Percentiles rank a stretch among this genome's conserved stretches.
These are phyloP conservation scores for Catamblyrhynchus diadema DNA, from an alignment of 2,797 vertebrate species.

Conservation along the genomic window DNA sequence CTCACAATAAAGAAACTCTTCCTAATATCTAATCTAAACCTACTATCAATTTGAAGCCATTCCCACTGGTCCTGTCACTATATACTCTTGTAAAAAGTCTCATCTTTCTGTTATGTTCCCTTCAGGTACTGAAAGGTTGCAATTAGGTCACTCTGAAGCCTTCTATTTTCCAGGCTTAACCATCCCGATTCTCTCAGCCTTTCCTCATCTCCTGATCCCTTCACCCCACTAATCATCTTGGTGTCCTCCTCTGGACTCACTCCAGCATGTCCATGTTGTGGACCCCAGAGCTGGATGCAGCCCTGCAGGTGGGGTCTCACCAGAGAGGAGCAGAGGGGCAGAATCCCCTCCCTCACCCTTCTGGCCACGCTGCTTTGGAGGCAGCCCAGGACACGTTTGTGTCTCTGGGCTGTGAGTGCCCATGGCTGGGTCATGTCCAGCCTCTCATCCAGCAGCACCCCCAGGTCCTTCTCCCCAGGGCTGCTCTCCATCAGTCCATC, in stretches of 20 bases:
- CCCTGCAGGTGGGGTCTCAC: neutral
- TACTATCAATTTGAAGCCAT: neutral
- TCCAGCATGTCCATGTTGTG: neutral
- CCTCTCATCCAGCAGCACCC: neutral
- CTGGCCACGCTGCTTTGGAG: neutral
- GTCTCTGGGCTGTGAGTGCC: neutral
- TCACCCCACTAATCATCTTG: neutral
- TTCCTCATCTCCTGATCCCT: neutral
- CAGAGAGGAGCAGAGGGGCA: neutral
- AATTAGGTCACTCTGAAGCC: fast-evolving
- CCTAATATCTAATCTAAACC: neutral
- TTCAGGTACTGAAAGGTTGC: neutral
- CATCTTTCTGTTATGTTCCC: neutral
- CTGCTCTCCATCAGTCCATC: fast-evolving
- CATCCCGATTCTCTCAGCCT: neutral
- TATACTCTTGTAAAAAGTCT: neutral
- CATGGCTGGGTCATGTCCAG: neutral
- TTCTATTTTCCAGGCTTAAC: neutral
- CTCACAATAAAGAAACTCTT: neutral
- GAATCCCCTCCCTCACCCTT: neutral
- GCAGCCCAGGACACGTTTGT: neutral
- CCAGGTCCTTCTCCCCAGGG: fast-evolving
- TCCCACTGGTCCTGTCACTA: neutral
- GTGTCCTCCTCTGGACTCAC: neutral
- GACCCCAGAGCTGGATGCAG: neutral